These are phyloP conservation scores for Agrochola lychnidis DNA, from an alignment of 2,888 invertebrate genomes.

Conservation along the genomic window DNA sequence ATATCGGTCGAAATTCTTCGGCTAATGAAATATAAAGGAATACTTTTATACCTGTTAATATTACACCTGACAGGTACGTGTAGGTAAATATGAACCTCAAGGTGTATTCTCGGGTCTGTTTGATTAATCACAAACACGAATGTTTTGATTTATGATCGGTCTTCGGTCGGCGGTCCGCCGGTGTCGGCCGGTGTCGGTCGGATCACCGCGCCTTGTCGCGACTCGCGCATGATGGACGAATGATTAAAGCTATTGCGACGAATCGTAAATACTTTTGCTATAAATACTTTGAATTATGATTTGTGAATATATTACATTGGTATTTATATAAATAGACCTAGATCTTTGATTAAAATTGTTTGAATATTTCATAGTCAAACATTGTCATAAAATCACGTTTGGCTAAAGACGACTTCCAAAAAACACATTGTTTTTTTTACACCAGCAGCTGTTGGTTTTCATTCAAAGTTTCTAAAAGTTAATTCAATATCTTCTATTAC, in stretches of 20 bases:
- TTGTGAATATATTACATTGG: neutral
- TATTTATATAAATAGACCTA: neutral
- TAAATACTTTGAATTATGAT: conserved; percentile 14
- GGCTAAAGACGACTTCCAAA: neutral
- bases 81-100: conserved; percentile 71
- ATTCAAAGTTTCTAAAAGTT: neutral
- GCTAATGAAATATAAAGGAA: conserved; percentile 65
- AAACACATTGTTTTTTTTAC: neutral
- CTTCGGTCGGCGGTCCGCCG: conserved; percentile 65
- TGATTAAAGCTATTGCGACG: conserved; percentile 61
- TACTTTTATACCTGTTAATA: conserved; percentile 67
- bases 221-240: conserved; percentile 47
- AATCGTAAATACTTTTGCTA: conserved; percentile 45
- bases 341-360: neutral
- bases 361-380: neutral
- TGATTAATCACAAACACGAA: conserved; percentile 87
- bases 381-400: neutral
- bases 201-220: conserved; percentile 55
- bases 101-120: conserved; percentile 74
- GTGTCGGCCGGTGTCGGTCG: conserved; percentile 47
- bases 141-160: conserved; percentile 87
- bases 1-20: conserved; percentile 57
- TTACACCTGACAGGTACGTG: conserved; percentile 65
- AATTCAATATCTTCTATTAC: neutral
- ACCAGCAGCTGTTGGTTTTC: neutral